Evolutionary conservation across 2,797 vertebrate genomes (phyloP).

Genomic region (Gadopsis bispinosus): DNA sequence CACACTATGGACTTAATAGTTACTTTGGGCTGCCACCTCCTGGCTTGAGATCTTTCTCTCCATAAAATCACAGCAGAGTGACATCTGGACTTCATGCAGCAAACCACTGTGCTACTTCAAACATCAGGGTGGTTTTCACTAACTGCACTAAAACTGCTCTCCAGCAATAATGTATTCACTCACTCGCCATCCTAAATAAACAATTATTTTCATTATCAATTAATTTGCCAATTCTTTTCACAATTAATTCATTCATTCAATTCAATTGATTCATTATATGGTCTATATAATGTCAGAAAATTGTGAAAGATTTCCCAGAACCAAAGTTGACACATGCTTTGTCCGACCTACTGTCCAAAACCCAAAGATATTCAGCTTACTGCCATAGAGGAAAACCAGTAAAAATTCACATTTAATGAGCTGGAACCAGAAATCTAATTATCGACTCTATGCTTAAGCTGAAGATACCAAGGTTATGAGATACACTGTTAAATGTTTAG

Average conservation of each 20-base stretch:
- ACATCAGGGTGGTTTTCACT: slow-evolving; percentile 43
- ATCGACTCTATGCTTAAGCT: neutral
- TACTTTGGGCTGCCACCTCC: slow-evolving; percentile 67
- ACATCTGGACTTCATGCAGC: slow-evolving; percentile 71
- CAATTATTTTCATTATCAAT: neutral
- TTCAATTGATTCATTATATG: neutral
- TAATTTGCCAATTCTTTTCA: neutral
- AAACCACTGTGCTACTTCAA: slow-evolving; percentile 47
- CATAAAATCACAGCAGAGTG: slow-evolving; percentile 64
- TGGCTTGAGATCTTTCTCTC: slow-evolving; percentile 63
- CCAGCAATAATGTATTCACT: slow-evolving; percentile 19
- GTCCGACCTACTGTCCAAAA: neutral
- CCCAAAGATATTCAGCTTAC: neutral
- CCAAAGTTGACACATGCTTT: neutral
- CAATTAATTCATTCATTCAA: neutral
- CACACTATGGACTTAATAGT: slow-evolving; percentile 57
- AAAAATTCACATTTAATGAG: neutral
- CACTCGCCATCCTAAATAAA: neutral
- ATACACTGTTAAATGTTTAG: neutral
- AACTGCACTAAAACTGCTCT: slow-evolving; percentile 39
- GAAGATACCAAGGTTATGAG: neutral
- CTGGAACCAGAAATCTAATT: no score
- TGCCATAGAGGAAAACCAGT: neutral
- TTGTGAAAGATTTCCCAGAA: neutral
- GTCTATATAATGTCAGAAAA: neutral